A percentile compares a stretch with the other conserved stretches of the same genome.
Conservation (phyloP, 2,113 vertebrate genomes). For the Alces alces region DNA sequence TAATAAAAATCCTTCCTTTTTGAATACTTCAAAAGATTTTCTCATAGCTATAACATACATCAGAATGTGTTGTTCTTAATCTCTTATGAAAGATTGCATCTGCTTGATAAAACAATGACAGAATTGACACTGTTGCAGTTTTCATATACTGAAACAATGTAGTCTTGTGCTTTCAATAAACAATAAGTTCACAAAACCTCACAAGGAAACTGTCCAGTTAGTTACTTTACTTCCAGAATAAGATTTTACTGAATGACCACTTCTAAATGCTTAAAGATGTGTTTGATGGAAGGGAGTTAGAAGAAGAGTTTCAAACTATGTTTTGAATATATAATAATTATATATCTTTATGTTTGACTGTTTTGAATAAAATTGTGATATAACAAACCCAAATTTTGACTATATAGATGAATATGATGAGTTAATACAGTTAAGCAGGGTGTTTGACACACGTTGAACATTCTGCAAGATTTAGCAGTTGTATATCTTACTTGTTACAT, state of each 20-base stretch:
- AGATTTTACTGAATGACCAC: not conserved
- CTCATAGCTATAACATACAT: not conserved
- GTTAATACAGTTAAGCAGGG: not conserved
- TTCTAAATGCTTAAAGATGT: not conserved
- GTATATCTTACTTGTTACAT: not conserved
- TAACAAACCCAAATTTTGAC: not conserved
- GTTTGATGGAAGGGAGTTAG: not conserved
- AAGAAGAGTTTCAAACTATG: not conserved
- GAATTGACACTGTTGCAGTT: not conserved
- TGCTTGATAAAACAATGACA: not conserved
- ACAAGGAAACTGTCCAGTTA: not conserved
- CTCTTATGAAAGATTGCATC: not conserved
- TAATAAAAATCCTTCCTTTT: not conserved
- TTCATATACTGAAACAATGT: not conserved
- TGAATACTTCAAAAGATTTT: not conserved
- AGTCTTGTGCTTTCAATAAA: not conserved
- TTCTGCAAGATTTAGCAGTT: not conserved
- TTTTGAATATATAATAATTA: not conserved
- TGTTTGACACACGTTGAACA: not conserved
- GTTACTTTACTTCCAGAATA: not conserved
- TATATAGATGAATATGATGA: not conserved
- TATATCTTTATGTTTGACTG: not conserved
- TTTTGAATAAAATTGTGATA: not conserved
- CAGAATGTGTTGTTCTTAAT: not conserved
- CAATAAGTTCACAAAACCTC: not conserved